Evolutionary conservation across 92 coral and sea anemone species (phyloP).

Genomic region (Palythoa grandiflora): DNA sequence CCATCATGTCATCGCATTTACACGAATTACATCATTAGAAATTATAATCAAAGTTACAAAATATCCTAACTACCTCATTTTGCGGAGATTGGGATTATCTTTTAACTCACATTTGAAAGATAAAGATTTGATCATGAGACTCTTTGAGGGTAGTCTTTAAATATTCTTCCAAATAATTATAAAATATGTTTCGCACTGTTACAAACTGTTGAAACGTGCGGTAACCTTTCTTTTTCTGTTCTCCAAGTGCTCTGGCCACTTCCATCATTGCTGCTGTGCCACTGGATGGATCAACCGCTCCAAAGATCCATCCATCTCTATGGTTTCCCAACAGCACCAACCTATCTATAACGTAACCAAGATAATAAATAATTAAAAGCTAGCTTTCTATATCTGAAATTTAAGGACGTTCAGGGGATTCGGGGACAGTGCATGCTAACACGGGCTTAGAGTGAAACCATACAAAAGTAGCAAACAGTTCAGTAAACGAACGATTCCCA

Average conservation of each 20-base stretch:
- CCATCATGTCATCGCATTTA: too few relatives aligned
- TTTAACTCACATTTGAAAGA: too few relatives aligned
- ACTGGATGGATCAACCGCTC: slow-evolving; percentile 91
- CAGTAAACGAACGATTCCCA: neutral
- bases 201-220: neutral
- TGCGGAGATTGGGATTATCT: too few relatives aligned
- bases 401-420: neutral
- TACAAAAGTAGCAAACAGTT: neutral
- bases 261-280: slow-evolving; percentile 95
- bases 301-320: slow-evolving; percentile 90
- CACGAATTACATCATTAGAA: too few relatives aligned
- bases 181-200: neutral
- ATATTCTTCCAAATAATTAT: neutral
- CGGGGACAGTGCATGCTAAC: neutral
- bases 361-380: neutral
- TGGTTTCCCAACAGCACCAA: slow-evolving; percentile 92
- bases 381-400: neutral
- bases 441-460: neutral
- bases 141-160: neutral
- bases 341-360: slow-evolving; percentile 58
- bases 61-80: too few relatives aligned
- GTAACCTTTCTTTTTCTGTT: slow-evolving; percentile 39
- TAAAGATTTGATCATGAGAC: too few relatives aligned
- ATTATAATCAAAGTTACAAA: too few relatives aligned
- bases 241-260: slow-evolving; percentile 73